Evolutionary conservation across 2,888 invertebrate species (phyloP), one percentile per base, ranked within the genome.

Genomic region (Aphidoletes aphidimyza): DNA sequence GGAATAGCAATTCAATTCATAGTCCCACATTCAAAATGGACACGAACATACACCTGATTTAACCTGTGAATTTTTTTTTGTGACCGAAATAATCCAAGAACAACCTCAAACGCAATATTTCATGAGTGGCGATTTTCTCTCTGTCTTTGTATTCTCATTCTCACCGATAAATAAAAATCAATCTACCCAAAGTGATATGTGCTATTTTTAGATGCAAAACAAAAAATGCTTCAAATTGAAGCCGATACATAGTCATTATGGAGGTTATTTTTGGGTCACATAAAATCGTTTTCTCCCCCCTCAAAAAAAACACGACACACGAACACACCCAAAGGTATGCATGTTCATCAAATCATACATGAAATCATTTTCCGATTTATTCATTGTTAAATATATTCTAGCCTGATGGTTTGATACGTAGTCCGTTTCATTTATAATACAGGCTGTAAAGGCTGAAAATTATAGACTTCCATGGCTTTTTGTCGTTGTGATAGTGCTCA

Each of bases 251-350:
- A 69, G 69, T 69, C 30, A 30, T 69, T 69, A 69, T 69, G 26
- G 69, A 69, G 69, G 69, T 69, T 69, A 69, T 69, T 69, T 69
- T 69, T 69, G 69, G 69, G 69, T 69, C 69, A 69, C 30, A 69
- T 14, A 69, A 69, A 69, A 30, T 69, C 69, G n/a, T 69, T n/a
- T n/a, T n/a, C n/a, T 69, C 69, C 69, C 69, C 69, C 42, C n/a
- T n/a, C n/a, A n/a, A 42, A 42, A 30, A 69, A 69, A 26, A 54
- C 26, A 54, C 54, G n/a, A 17, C 69, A n/a, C n/a, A 69, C 69
- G 69, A 69, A 69, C 69, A 14, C n/a, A 14, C 54, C 22, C 22
- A 54, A n/a, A 22, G 6, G 3, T 26, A 22, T 26, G 14, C 47
- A 14, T 47, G 14, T 14, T n/a, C n/a, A n/a, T n/a, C n/a, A n/a